Conservation (phyloP, 2,888 invertebrate genomes). For the Pantelozetes paolii region DNA sequence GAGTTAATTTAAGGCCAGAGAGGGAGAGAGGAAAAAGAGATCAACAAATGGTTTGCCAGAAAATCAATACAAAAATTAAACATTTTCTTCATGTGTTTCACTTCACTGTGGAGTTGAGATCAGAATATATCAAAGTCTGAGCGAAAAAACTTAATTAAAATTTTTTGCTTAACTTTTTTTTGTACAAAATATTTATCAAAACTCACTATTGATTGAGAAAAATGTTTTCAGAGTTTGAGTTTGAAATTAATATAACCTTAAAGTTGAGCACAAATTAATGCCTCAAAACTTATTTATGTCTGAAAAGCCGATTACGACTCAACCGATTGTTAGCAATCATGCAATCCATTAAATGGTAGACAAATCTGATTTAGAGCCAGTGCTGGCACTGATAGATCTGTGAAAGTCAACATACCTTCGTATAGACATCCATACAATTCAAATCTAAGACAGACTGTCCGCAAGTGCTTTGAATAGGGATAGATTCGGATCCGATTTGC, state of each 20-base stretch:
- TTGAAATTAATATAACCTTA: not conserved
- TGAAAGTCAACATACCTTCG: constrained; percentile 62
- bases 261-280: not conserved
- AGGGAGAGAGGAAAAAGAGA: too few species aligned
- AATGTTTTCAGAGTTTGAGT: too few species aligned
- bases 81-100: too few species aligned
- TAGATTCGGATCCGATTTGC: constrained; percentile 77
- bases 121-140: too few species aligned
- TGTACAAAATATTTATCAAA: too few species aligned
- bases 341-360: not conserved
- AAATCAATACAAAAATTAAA: too few species aligned
- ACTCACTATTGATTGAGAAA: too few species aligned
- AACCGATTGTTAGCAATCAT: not conserved
- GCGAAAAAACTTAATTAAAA: too few species aligned
- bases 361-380: not conserved
- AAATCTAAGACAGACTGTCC: constrained; percentile 86
- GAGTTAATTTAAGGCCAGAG: too few species aligned
- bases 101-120: too few species aligned
- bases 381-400: not conserved
- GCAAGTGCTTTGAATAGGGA: constrained; percentile 73
- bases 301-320: constrained; percentile 55
- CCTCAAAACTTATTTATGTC: constrained; percentile 57
- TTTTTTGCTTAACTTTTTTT: too few species aligned
- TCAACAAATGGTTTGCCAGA: too few species aligned
- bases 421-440: constrained; percentile 83